Evolutionary conservation across 35 echinoderm and acorn worm genomes (phyloP), one percentile per base, ranked within the genome.

Genomic region (Anneissia japonica): DNA sequence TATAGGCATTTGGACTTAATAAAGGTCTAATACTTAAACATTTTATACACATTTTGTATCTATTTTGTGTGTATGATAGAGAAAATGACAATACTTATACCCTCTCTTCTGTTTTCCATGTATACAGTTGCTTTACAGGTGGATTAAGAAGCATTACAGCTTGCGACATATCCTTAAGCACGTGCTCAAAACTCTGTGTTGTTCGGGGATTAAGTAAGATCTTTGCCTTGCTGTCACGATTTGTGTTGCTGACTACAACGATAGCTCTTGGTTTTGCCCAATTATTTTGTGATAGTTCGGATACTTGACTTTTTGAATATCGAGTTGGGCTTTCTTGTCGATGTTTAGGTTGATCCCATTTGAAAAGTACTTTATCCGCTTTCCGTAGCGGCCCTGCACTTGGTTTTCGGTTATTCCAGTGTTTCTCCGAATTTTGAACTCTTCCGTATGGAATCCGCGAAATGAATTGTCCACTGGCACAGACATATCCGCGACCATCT

Each of bases 401-500:
- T 3, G 85, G 94, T 46, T 84, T 87, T 4, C 76, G 80, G 37
- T 91, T 97, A 31, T 83, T 81, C 94, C 94, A 97, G 37, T 90
- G 75, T 46, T 45, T 79, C 26, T 86, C 81, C 3, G 90, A 84
- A 73, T 88, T 81, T 84, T 97, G 74, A 26, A 75, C 77, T 75
- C 85, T 86, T n/a, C 94, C 94, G 37, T 97, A 97, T 1, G 88
- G 88, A 0, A 92, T 88, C 32, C 84, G 76, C 30, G 85, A 81
- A 73, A 76, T 84, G 39, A 90, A 97, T 26, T 97, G 84, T 14
- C 94, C 94, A 31, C 94, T 97, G 72, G 94, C 91, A 39, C 94
- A 97, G 31, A 97, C 94, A 46, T 97, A 97, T 0, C 87, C 94
- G 39, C 88, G 86, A n/a, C 94, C 94, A 78, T 97, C 90, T 17